These are phyloP conservation scores for Pelobates fuscus DNA, from an alignment of 2,113 vertebrate species.

Conservation along the genomic window DNA sequence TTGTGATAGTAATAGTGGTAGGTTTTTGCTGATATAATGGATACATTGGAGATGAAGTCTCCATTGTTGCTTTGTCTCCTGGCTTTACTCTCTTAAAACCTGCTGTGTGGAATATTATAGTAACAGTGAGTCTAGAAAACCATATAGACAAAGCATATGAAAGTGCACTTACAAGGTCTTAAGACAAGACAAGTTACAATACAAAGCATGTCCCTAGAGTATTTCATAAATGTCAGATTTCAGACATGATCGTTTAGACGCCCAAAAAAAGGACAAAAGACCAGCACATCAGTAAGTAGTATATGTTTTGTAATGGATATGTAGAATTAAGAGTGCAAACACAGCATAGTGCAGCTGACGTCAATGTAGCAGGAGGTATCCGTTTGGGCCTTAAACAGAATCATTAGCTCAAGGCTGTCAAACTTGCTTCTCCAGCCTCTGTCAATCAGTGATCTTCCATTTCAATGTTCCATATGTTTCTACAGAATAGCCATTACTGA, in stretches of 20 bases:
- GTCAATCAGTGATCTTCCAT: neutral
- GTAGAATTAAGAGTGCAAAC: slow-evolving; percentile 3
- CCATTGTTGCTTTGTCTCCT: no score
- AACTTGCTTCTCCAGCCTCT: neutral
- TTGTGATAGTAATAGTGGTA: no score
- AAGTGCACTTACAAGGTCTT: neutral
- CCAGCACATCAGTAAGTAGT: slow-evolving; percentile 1
- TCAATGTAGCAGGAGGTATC: neutral
- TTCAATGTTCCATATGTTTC: neutral
- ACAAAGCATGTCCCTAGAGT: neutral
- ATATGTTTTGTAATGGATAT: slow-evolving; percentile 6
- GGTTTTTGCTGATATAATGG: no score
- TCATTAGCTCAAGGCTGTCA: neutral
- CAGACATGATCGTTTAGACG: slow-evolving; percentile 1
- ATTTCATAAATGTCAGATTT: neutral
- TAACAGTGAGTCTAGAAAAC: neutral
- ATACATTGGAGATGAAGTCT: no score
- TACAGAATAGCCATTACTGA: neutral
- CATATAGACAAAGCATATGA: neutral
- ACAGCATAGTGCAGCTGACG: neutral
- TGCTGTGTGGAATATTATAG: neutral
- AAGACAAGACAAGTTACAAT: neutral
- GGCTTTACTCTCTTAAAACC: neutral
- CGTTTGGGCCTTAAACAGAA: neutral
- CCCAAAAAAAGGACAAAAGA: neutral